A percentile compares a stretch with the other conserved stretches of the same genome.
These are phyloP conservation scores for Gymnorhina tibicen DNA, from an alignment of 2,113 vertebrate species.

Conservation along the genomic window DNA sequence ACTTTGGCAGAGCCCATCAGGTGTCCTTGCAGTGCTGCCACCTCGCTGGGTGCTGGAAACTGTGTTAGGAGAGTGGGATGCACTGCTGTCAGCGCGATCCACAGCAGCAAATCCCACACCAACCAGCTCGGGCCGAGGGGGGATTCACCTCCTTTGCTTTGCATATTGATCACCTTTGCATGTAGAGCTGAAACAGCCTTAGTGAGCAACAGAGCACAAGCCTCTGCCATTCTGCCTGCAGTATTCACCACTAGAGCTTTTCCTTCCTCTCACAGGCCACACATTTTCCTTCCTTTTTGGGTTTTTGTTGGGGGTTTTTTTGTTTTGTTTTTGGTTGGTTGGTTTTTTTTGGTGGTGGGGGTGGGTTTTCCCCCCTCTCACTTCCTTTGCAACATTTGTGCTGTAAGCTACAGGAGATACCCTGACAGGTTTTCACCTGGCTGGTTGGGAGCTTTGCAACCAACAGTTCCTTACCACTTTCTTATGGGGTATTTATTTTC, in stretches of 20 bases:
- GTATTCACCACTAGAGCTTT: not conserved
- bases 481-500: not conserved
- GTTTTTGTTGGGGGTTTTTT: not conserved
- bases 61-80: not conserved
- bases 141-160: not conserved
- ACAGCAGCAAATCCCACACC: not conserved
- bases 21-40: not conserved
- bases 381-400: not conserved
- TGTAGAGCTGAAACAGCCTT: not conserved
- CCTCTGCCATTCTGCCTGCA: not conserved
- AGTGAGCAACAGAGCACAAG: not conserved
- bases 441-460: not conserved
- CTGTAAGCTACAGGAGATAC: not conserved
- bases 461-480: not conserved
- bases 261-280: not conserved
- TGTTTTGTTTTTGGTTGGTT: too few relatives aligned
- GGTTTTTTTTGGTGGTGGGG: too few relatives aligned
- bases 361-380: rapidly evolving
- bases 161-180: not conserved
- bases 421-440: not conserved
- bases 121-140: not conserved
- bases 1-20: not conserved
- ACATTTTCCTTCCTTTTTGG: not conserved
- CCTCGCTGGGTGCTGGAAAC: not conserved
- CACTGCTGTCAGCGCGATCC: not conserved